Conservation (phyloP, 2,113 vertebrate genomes). For the Thalassoma bifasciatum region DNA sequence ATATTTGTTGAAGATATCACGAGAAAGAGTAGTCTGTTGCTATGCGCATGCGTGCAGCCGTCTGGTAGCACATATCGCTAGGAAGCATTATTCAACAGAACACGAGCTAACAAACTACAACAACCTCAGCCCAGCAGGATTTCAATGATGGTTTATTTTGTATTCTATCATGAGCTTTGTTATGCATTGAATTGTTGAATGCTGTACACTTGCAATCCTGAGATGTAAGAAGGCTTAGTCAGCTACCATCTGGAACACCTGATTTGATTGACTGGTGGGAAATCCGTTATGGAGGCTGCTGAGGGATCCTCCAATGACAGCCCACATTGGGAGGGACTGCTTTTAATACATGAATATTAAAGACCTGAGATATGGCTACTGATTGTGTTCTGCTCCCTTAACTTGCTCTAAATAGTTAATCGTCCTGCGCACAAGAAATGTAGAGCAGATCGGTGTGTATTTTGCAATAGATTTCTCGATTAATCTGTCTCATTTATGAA, state of each 20-base stretch:
- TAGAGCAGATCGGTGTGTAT: background rate
- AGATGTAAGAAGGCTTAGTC: conserved; percentile 9
- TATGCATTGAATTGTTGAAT: background rate
- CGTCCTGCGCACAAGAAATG: background rate
- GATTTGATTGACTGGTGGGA: conserved; percentile 64
- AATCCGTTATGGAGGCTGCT: conserved; percentile 32
- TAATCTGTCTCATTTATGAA: background rate
- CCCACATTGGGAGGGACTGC: conserved; percentile 6
- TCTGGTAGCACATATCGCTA: too few species aligned
- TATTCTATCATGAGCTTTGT: too few species aligned
- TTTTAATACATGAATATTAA: background rate
- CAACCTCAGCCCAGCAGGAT: background rate
- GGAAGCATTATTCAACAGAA: too few species aligned
- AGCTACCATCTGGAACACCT: conserved; percentile 64
- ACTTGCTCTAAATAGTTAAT: background rate
- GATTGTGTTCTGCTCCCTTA: background rate
- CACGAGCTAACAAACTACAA: background rate
- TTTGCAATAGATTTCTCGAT: conserved; percentile 3
- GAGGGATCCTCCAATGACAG: conserved; percentile 47
- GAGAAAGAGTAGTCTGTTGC: too few species aligned
- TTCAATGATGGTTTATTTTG: background rate
- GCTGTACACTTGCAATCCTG: background rate
- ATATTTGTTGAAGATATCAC: too few species aligned
- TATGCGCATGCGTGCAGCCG: too few species aligned
- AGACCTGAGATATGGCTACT: too few species aligned